Evolutionary conservation across 1,140 invertebrate genomes (phyloP).

Genomic region (Bicyclus anynana): DNA sequence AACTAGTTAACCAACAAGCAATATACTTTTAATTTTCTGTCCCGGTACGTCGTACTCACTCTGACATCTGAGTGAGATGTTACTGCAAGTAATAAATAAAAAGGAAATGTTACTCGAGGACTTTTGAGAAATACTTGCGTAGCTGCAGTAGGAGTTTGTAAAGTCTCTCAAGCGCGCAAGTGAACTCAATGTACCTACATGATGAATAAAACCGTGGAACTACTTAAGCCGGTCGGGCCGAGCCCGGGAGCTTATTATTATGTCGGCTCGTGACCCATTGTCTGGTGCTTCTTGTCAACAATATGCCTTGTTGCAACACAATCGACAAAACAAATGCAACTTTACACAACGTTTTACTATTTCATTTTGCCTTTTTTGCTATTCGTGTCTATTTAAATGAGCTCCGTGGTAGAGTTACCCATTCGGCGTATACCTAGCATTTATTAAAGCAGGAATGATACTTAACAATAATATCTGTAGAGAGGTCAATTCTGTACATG

Average conservation of each 20-base stretch:
- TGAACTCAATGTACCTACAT: constrained; percentile 16
- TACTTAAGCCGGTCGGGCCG: constrained; percentile 18
- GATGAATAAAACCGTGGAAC: constrained; percentile 20
- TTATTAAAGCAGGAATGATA: not conserved
- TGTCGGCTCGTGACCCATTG: constrained; percentile 21
- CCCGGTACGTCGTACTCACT: not conserved
- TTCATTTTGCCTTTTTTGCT: constrained; percentile 2
- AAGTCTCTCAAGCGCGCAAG: constrained; percentile 15
- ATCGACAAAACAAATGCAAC: constrained; percentile 21
- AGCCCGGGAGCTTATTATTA: constrained; percentile 17
- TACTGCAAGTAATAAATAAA: constrained; percentile 3
- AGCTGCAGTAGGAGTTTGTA: constrained; percentile 17
- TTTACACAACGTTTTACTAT: constrained; percentile 18
- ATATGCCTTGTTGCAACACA: constrained; percentile 22
- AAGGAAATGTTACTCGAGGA: constrained; percentile 8
- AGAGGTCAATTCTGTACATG: too few relatives aligned
- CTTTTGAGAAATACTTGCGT: constrained; percentile 11
- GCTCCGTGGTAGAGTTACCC: not conserved
- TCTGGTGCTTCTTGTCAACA: constrained; percentile 24
- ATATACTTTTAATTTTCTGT: not conserved
- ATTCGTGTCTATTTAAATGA: constrained; percentile 6
- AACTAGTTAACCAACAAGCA: too few relatives aligned
- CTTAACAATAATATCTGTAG: not conserved
- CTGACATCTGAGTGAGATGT: not conserved
- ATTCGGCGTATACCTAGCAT: not conserved